Conservation (phyloP, 2,888 invertebrate genomes). For the Mechanitis messenoides region DNA sequence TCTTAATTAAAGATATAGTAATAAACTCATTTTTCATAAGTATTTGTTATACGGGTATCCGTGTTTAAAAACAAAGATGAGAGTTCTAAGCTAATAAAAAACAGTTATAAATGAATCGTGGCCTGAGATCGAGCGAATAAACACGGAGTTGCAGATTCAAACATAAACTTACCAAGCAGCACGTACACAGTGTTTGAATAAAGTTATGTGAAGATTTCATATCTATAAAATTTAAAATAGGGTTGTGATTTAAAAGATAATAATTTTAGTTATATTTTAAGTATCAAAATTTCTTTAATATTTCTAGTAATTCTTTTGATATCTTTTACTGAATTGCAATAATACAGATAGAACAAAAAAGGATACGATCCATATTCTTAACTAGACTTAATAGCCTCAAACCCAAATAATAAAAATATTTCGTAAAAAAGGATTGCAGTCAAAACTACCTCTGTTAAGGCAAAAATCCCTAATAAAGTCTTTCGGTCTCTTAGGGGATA, state of each 20-base stretch:
- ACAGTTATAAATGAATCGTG: slow-evolving; percentile 1
- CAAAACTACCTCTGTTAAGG: too few species aligned
- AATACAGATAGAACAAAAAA: too few species aligned
- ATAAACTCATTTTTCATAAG: background rate
- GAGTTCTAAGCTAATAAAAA: slow-evolving; percentile 2
- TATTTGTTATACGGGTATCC: background rate
- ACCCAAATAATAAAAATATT: too few species aligned
- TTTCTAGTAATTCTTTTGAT: too few species aligned
- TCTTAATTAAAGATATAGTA: too few species aligned
- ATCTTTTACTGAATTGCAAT: too few species aligned
- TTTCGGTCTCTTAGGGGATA: too few species aligned
- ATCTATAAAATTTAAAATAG: background rate
- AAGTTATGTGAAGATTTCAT: slow-evolving; percentile 3
- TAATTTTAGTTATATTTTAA: slow-evolving; percentile 11
- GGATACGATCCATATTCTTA: too few species aligned
- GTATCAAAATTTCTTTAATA: slow-evolving; percentile 3
- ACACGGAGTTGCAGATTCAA: background rate
- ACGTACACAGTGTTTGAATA: background rate
- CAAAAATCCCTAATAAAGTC: too few species aligned
- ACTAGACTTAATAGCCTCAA: too few species aligned
- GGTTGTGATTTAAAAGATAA: background rate
- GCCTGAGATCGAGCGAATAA: background rate
- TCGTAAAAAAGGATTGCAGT: too few species aligned
- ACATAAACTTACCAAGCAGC: background rate
- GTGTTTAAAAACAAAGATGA: background rate